Evolutionary conservation across 2,797 vertebrate species (phyloP).

Genomic region (Pseudotriccus pelzelni): DNA sequence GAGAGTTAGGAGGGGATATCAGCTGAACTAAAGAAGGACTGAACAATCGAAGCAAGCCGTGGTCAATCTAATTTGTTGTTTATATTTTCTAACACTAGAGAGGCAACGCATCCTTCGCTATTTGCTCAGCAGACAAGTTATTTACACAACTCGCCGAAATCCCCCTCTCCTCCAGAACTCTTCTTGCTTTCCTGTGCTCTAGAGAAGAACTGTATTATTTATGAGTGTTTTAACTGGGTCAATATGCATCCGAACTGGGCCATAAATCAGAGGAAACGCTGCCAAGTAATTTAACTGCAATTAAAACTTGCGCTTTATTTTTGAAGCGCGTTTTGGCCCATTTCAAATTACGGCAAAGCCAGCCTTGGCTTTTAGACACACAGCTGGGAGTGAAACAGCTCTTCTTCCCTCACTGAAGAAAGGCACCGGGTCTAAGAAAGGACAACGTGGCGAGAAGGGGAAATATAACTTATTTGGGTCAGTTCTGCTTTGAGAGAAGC

Average conservation of each 20-base stretch:
- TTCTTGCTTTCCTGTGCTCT: slow-evolving; percentile 55
- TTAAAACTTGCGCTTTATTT: slow-evolving; percentile 75
- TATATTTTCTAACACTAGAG: slow-evolving; percentile 1
- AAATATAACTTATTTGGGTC: slow-evolving; percentile 6
- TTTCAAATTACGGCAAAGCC: slow-evolving; percentile 52
- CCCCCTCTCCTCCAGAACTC: slow-evolving; percentile 45
- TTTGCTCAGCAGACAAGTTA: slow-evolving; percentile 42
- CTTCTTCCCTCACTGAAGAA: not conserved
- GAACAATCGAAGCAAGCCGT: not conserved
- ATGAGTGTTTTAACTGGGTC: slow-evolving; percentile 77
- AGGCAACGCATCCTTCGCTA: not conserved
- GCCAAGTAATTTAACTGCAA: slow-evolving; percentile 76
- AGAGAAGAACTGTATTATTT: slow-evolving; percentile 70
- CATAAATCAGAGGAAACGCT: slow-evolving; percentile 76
- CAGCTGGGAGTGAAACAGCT: not conserved
- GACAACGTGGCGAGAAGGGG: not conserved
- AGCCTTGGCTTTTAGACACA: not conserved
- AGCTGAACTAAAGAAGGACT: not conserved
- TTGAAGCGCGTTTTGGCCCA: slow-evolving; percentile 59
- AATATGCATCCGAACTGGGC: slow-evolving; percentile 74
- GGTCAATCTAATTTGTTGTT: slow-evolving; percentile 5
- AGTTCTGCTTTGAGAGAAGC: not conserved
- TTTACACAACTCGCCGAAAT: slow-evolving; percentile 54
- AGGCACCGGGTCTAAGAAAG: not conserved
- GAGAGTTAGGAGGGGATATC: not conserved